These are phyloP conservation scores for Gadus chalcogrammus DNA, from an alignment of 2,113 vertebrate genomes.

Conservation along the genomic window DNA sequence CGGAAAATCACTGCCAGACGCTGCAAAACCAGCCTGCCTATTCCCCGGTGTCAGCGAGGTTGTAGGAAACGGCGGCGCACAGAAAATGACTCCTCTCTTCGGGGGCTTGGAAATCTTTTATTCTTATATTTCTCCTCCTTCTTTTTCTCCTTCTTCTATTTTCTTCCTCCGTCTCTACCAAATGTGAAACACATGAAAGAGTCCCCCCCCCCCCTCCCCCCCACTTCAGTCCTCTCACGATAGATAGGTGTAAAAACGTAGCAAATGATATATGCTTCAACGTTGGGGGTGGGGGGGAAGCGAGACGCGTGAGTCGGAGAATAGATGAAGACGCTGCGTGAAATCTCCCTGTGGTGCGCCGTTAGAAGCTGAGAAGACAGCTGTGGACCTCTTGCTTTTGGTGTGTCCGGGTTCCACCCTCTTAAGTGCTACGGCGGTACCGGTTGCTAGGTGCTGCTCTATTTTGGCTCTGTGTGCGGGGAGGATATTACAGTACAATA, in stretches of 20 bases:
- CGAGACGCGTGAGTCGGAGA: constrained; percentile 31
- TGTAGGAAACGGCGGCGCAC: constrained; percentile 17
- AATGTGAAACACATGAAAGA: constrained; percentile 57
- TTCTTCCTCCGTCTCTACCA: not conserved
- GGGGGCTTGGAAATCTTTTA: constrained; percentile 27
- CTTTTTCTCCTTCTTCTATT: no score
- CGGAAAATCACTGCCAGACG: constrained; percentile 25
- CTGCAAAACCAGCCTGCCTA: constrained; percentile 46
- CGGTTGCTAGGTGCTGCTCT: not conserved
- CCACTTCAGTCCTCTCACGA: constrained; percentile 52
- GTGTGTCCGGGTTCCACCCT: not conserved
- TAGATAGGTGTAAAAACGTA: constrained; percentile 53
- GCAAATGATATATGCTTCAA: constrained; percentile 56
- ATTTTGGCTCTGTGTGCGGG: not conserved
- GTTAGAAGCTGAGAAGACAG: not conserved
- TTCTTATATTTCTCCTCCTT: no score
- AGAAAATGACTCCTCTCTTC: constrained; percentile 40
- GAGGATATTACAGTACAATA: no score
- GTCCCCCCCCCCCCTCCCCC: constrained; percentile 3
- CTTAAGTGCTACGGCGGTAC: no score
- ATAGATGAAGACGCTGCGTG: constrained; percentile 39
- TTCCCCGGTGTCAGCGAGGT: constrained; percentile 38
- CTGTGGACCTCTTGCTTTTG: constrained; percentile 1
- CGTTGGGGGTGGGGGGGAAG: constrained; percentile 37
- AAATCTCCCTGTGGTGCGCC: constrained; percentile 44